A percentile compares a stretch with the other conserved stretches of the same genome.
These are phyloP conservation scores for Coptodon rendalli DNA, from an alignment of 2,113 vertebrate species.

Conservation along the genomic window DNA sequence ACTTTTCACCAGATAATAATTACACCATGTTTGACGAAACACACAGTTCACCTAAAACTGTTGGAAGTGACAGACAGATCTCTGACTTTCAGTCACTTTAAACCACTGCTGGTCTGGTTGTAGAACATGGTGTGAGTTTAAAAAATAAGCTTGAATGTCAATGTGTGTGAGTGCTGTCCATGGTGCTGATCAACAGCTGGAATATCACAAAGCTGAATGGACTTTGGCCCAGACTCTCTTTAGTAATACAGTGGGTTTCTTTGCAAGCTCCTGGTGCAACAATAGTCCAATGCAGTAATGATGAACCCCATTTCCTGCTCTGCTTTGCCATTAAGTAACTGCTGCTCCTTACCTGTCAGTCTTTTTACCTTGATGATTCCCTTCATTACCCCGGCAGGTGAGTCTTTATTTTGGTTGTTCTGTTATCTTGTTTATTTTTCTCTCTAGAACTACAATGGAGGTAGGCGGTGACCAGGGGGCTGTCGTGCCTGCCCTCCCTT, in stretches of 20 bases:
- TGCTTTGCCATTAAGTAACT: rapidly evolving
- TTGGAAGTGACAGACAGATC: not conserved
- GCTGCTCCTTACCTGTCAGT: not conserved
- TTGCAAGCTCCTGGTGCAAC: rapidly evolving
- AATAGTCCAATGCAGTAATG: rapidly evolving
- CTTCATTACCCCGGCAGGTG: rapidly evolving
- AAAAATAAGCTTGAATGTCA: not conserved
- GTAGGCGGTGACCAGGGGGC: too few relatives aligned
- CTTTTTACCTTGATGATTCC: rapidly evolving
- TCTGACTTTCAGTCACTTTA: not conserved
- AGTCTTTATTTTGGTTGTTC: too few relatives aligned
- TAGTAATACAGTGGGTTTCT: rapidly evolving
- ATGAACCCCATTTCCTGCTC: not conserved
- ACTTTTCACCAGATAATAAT: not conserved
- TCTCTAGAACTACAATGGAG: too few relatives aligned
- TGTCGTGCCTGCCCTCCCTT: not conserved
- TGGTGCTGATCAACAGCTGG: not conserved
- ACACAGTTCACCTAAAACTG: not conserved
- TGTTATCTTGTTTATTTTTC: too few relatives aligned
- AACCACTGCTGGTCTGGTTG: too few relatives aligned
- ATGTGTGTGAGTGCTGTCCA: not conserved
- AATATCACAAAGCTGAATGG: not conserved
- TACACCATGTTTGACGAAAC: not conserved
- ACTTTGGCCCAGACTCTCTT: rapidly evolving
- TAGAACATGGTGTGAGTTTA: not conserved